Evolutionary conservation across 1,140 invertebrate species (phyloP), one percentile per base, ranked within the genome.

Genomic region (Centruroides vittatus): DNA sequence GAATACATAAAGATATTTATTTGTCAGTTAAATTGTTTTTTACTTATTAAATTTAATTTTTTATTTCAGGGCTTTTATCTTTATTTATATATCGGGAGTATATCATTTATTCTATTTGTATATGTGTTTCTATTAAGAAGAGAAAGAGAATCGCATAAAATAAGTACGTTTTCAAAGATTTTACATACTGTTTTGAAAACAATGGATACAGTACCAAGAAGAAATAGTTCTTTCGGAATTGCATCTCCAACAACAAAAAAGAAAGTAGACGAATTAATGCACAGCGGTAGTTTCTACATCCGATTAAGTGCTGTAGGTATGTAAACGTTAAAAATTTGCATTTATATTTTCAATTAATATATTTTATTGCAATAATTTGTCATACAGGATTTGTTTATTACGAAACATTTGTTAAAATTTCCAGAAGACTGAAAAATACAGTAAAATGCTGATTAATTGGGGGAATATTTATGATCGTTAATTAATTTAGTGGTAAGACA

Each of bases 201-300:
- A 1, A 36, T 41, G 41, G 41, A 41, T 41, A 41, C 41, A 41
- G 41, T 41, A 41, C 41, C 41, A 6, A 41, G 41, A 41, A 41
- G 41, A 41, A 41, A 41, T 41, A 41, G 41, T 41, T 41, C 51
- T 8, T 53, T 36, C 51, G 51, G 51, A 23, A 23, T 53, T 53
- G 8, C 51, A 23, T 5, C 8, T 36, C 51, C 23, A 6, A 3
- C 47, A 12, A 12, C 36, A 36, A 12, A 35, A 49, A 62, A 58
- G 13, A 58, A 55, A 63, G 10, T 59, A 11, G 35, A 12, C 13
- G 61, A 54, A 48, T 10, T 11, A 9, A 23, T 41, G 59, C 65
- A 69, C 35, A 92, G 90, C 66, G 89, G 89, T 9, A 91, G 88
- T 70, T 93, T 94, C 76, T 95, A 95, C 73, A 76, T 95, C 11